Conservation (phyloP, 2,888 invertebrate genomes). For the Petrolisthes manimaculis region DNA sequence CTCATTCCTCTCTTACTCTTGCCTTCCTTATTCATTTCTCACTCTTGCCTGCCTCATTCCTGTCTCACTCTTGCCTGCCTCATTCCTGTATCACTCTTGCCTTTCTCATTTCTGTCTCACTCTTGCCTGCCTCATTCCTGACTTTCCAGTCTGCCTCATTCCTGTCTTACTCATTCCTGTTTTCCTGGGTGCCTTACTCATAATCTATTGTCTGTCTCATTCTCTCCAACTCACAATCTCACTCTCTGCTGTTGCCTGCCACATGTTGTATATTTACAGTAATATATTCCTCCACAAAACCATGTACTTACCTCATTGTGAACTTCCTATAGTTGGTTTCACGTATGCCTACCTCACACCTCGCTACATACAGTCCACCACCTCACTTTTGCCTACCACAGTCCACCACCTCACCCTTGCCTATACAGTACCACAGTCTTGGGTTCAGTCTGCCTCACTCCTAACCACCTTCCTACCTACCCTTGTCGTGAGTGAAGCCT, state of each 20-base stretch:
- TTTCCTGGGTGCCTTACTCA: background rate
- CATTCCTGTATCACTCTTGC: conserved; percentile 5
- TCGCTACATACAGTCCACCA: background rate
- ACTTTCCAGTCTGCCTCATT: background rate
- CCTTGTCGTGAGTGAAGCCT: background rate
- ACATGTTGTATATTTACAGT: no score
- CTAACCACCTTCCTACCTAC: background rate
- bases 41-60: no score
- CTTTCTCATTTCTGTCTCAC: background rate
- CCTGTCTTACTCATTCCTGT: background rate
- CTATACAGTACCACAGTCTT: background rate
- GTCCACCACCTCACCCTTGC: background rate
- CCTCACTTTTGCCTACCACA: background rate
- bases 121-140: conserved; percentile 1
- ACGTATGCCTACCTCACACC: background rate
- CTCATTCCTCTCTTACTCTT: background rate
- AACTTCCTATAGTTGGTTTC: background rate
- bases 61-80: conserved; percentile 16
- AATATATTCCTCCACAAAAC: background rate
- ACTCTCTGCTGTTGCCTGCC: no score
- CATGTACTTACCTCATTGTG: background rate
- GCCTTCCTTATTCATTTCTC: no score
- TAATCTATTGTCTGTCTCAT: background rate
- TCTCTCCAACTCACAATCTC: background rate
- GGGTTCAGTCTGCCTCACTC: background rate